Base-by-base conservation (phyloP, 2,888 invertebrate genomes). In the Ochropleura leucogaster region DNA sequence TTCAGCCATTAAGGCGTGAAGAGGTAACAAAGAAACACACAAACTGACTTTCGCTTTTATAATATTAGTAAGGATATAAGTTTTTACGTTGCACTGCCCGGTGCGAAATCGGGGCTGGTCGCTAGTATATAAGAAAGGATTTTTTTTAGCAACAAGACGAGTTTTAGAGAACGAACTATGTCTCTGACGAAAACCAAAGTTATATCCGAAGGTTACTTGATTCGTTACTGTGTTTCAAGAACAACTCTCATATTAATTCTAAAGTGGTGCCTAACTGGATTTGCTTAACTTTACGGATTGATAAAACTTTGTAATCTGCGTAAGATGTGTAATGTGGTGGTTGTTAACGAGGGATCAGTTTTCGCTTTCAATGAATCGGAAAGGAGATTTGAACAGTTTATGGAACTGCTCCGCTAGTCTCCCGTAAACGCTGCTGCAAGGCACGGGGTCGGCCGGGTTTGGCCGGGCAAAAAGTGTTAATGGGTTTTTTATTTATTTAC, bases 231-330 rank as follows among this genome's bases (percentile, higher is more conserved):
- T 44, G 51, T 71, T 66, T 66, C 44, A 51, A 40, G 49, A 60
- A 60, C 55, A 71, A 70, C 55, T 63, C 49, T 53, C 44, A 49
- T 60, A 65, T 60, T 79, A 73, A 65, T 73, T 60, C 40, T 20
- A 65, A 73, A 79, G 65, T 66, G 51, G 18, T 47, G 40, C 60
- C 60, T 72, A 63, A 79, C 66, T 65, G 49, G 59, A 60, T 79
- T 79, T 55, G 18, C 65, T 51, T 16, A 79, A 73, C 40, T 68
- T 72, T 51, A 60, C 30, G 55, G 73, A 79, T 72, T 79, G 74
- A 79, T 79, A 79, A 79, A 79, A 79, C 79, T 79, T 79, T 79
- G 68, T 65, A 55, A 68, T 72, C 78, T 55, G 40, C 49, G 49
- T 53, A 30, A 77, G 71, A 77, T 63, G 62, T 60, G 71, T 71